Base-by-base conservation (phyloP, 2,888 invertebrate species). In the Spodoptera littoralis region DNA sequence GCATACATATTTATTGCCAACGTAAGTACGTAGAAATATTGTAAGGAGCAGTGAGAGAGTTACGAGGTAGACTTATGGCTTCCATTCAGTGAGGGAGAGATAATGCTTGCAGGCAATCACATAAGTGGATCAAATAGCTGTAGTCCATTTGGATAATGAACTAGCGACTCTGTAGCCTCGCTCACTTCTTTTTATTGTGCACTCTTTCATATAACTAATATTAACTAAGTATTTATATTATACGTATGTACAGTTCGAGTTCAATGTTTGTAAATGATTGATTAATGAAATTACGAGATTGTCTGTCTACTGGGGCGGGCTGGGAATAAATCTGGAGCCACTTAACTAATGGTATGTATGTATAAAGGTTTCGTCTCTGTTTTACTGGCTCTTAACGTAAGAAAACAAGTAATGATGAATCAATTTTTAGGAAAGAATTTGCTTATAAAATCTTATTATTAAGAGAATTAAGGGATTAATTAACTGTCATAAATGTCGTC, bases 61-160 rank as follows among this genome's bases (percentile, higher is more conserved):
- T 94, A 93, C 93, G 92, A 91, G 91, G 90, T 91, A 93, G 91
- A 94, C 93, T 92, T 93, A 94, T 92, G 90, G 92, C 88, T 90
- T 90, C 91, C 90, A 93, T 94, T 93, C 93, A 88, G 88, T 86
- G 84, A 87, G 91, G 85, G 86, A 92, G 90, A 94, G 93, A 93
- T 94, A 94, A 94, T 93, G 92, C 91, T 92, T 91, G 92, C 92
- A 93, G 92, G 93, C 94, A 94, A 94, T 94, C 94, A 92, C 93
- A 94, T 93, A 94, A 94, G 94, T 94, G 94, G 93, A 94, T 94
- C 93, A 94, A 93, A 94, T 94, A 94, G 93, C 92, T 93, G 90
- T 90, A 93, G 92, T 94, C 94, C 94, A 94, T 94, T 94, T 94
- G 92, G 90, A 92, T 94, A 94, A 94, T 93, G 94, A 94, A 94